Conservation (phyloP, 2,888 invertebrate species). For the Caenorhabditis angaria region DNA sequence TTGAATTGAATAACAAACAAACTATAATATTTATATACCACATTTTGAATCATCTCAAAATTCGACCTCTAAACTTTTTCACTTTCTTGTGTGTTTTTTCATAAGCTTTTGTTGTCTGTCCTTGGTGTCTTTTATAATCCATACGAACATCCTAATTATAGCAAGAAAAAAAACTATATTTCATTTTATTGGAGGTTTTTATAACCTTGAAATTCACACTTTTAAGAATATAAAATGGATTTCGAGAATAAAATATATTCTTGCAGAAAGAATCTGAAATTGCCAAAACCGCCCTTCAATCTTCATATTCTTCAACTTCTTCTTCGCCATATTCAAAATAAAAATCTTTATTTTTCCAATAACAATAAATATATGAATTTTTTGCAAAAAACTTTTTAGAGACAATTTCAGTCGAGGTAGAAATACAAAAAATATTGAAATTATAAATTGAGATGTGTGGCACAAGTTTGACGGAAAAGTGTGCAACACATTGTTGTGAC, state of each 20-base stretch:
- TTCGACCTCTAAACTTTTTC: slow-evolving; percentile 42
- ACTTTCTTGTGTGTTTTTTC: slow-evolving; percentile 10
- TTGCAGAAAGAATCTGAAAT: slow-evolving; percentile 40
- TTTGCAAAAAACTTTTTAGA: background rate
- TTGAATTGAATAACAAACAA: background rate
- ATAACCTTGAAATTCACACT: slow-evolving; percentile 1
- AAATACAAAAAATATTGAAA: background rate
- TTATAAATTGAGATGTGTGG: slow-evolving; percentile 27
- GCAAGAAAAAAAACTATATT: background rate
- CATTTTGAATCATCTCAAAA: slow-evolving; percentile 1
- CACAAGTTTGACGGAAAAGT: slow-evolving; percentile 49
- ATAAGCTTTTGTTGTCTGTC: slow-evolving; percentile 21
- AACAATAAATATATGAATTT: background rate
- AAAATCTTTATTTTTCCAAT: background rate
- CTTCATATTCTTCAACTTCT: background rate
- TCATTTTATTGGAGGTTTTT: background rate
- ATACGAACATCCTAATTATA: background rate
- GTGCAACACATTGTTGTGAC: slow-evolving; percentile 61
- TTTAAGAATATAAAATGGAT: background rate
- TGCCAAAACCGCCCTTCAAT: slow-evolving; percentile 20
- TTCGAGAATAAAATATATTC: no score
- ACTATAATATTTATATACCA: no score
- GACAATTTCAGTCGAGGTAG: background rate
- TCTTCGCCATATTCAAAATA: background rate
- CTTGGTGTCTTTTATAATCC: background rate